These are phyloP conservation scores for Pygoscelis antarcticus DNA, from an alignment of 2,113 vertebrate species.

Conservation along the genomic window DNA sequence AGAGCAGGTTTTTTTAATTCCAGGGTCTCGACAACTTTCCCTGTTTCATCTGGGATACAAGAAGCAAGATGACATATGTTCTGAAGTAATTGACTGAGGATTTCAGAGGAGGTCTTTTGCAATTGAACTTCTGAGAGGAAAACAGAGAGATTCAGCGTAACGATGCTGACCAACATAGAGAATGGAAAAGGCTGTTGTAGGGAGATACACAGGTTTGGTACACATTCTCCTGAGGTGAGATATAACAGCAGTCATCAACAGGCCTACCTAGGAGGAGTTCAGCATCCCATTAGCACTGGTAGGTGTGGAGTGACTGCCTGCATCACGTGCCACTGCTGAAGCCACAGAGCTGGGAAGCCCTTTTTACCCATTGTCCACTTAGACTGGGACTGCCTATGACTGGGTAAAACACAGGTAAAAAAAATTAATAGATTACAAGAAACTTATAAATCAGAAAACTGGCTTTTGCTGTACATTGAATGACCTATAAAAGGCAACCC, in stretches of 20 bases:
- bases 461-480: not conserved
- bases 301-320: not conserved
- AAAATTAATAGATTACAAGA: not conserved
- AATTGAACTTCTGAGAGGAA: not conserved
- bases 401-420: not conserved
- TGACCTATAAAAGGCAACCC: not conserved
- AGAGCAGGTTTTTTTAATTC: not conserved
- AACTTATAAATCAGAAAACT: not conserved
- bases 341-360: not conserved
- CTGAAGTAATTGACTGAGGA: not conserved
- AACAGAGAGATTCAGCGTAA: not conserved
- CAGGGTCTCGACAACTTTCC: not conserved
- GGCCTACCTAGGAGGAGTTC: not conserved
- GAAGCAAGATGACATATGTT: not conserved
- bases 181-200: not conserved
- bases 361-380: not conserved
- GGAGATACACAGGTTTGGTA: not conserved
- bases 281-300: not conserved
- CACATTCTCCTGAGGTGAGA: not conserved
- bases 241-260: not conserved
- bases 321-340: not conserved
- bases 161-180: not conserved
- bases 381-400: not conserved
- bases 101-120: not conserved
- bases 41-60: not conserved